Evolutionary conservation across 2,113 vertebrate species (phyloP).

Genomic region (Motacilla alba): DNA sequence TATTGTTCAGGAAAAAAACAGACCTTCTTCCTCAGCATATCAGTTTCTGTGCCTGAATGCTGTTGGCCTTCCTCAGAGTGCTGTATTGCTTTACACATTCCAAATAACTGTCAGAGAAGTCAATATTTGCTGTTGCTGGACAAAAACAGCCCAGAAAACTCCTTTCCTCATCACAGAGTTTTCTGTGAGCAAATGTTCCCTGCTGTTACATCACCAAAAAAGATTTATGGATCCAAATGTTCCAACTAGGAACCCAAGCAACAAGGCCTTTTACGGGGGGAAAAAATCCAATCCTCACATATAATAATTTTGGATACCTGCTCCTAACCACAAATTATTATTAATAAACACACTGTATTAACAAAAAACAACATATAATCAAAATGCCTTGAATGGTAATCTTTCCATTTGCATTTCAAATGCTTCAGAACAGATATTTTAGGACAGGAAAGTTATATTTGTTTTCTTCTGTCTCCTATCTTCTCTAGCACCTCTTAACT

Average conservation of each 20-base stretch:
- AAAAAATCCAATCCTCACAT: fast-evolving
- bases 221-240: background rate
- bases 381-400: background rate
- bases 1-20: background rate
- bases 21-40: background rate
- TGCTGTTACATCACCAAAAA: background rate
- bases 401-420: background rate
- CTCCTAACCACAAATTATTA: background rate
- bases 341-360: background rate
- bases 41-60: background rate
- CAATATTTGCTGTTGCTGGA: background rate
- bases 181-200: background rate
- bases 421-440: background rate
- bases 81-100: background rate
- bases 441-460: background rate
- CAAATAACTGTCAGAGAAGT: background rate
- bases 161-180: background rate
- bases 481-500: background rate
- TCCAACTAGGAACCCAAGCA: background rate
- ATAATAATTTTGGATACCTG: background rate
- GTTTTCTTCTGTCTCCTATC: background rate
- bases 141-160: background rate
- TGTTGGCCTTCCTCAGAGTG: background rate
- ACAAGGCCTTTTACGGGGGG: background rate
- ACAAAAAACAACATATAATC: background rate